Evolutionary conservation across 2,888 invertebrate species (phyloP), one percentile per base, ranked within the genome.

Genomic region (Caenorhabditis uteleia): DNA sequence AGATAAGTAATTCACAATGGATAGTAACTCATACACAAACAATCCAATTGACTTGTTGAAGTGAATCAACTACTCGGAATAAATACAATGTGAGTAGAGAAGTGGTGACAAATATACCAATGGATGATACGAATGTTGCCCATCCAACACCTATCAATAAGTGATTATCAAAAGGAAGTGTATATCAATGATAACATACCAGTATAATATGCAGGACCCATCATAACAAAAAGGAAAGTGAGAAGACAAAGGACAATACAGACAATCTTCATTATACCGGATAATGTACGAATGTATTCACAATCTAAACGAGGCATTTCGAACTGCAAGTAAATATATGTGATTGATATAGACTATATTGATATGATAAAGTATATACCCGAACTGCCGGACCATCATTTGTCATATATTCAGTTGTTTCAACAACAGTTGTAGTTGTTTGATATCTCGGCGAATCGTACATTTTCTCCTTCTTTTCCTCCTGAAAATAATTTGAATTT

Each of bases 11-110:
- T 43, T 31, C 4, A 26, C 18, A 5, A 29, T 25, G 18, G 27
- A 25, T 20, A 6, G 4, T 20, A 23, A 31, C 40, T 81, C 86
- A 85, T 83, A 88, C 92, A 68, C 91, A 88, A 85, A 89, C 89
- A 59, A 92, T 85, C 92, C 93, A 93, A 2, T 92, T 92, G 77
- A 93, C 89, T 85, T 88, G 89, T 84, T 89, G 89, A 83, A 90
- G 89, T 84, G 90, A 90, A 85, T 93, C 93, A 65, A 93, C 88
- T 25, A 92, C 87, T 83, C 93, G 92, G 85, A 92, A 91, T 65
- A 92, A 83, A 84, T 93, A 93, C 58, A 91, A 87, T 1, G 88
- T 88, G 16, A 93, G 87, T 48, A 93, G 85, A 68, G 91, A 89
- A 33, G 89, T 89, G 6, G 91, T 91, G 82, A 91, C 89, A 90